phyloP scores from a whole-genome alignment of 2,113 vertebrate species.

The Stegostoma tigrinum region DNA sequence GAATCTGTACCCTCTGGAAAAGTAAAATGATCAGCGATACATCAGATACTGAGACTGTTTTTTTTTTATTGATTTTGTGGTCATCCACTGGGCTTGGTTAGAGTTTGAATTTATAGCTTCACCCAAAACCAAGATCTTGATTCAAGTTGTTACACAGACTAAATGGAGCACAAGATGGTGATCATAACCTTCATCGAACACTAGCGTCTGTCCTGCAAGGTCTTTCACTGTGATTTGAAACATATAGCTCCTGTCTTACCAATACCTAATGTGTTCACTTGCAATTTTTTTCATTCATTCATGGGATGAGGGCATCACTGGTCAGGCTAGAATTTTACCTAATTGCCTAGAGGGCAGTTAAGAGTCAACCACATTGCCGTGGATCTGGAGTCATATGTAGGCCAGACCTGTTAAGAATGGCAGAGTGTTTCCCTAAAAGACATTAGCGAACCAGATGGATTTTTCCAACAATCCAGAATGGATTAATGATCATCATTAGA shows the following conservation, averaged over 20 bases:
- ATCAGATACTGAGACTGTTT: neutral
- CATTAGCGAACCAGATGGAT: no score
- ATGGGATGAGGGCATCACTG: no score
- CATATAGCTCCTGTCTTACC: neutral
- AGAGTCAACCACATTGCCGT: no score
- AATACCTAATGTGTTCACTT: neutral
- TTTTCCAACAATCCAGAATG: no score
- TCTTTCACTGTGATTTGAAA: neutral
- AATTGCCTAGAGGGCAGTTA: no score
- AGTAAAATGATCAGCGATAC: neutral
- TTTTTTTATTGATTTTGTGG: neutral
- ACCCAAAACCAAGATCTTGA: neutral
- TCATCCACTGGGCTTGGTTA: neutral
- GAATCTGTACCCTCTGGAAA: neutral
- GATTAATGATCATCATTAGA: no score
- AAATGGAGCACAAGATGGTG: neutral
- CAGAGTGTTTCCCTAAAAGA: no score
- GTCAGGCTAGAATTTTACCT: no score
- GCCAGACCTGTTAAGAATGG: no score
- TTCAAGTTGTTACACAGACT: neutral
- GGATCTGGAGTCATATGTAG: no score
- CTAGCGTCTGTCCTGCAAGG: neutral
- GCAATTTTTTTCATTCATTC: no score
- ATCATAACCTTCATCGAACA: neutral
- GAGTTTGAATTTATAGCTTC: neutral